A percentile compares a stretch with the other conserved stretches of the same genome.
phyloP scores from a whole-genome alignment of 2,797 vertebrate species.

The Setipinna tenuifilis region DNA sequence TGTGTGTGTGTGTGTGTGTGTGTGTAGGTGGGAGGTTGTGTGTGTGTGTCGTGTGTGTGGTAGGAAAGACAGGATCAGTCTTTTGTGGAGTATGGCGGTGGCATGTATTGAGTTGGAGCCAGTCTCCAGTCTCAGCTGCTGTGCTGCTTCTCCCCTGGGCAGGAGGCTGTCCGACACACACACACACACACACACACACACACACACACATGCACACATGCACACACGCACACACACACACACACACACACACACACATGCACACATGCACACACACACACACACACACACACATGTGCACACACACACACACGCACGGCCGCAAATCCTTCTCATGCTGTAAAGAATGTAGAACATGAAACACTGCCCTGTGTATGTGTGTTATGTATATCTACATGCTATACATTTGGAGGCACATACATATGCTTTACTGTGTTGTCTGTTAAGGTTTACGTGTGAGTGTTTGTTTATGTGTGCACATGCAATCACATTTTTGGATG shows the following conservation, averaged over 20 bases:
- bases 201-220: constrained; percentile 24
- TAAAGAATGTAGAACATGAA: not conserved
- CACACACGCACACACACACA: constrained; percentile 39
- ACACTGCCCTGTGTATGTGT: not conserved
- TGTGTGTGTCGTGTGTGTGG: not conserved
- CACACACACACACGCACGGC: not conserved
- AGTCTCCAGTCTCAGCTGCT: not conserved
- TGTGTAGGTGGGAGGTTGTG: not conserved
- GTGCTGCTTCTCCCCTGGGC: not conserved
- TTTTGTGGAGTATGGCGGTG: not conserved
- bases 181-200: not conserved
- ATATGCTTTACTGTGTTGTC: not conserved
- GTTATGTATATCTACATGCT: not conserved
- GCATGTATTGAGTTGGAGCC: not conserved
- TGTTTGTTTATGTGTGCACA: not conserved
- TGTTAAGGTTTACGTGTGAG: not conserved
- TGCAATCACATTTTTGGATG: too few relatives aligned
- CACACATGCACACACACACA: not conserved
- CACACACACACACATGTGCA: not conserved
- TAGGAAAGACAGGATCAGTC: not conserved
- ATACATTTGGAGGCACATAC: not conserved
- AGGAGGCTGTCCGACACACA: not conserved
- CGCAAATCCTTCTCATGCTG: not conserved
- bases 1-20: constrained; percentile 11
- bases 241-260: constrained; percentile 29